Evolutionary conservation across 2,888 invertebrate species (phyloP).

Genomic region (Hyposoter didymator): DNA sequence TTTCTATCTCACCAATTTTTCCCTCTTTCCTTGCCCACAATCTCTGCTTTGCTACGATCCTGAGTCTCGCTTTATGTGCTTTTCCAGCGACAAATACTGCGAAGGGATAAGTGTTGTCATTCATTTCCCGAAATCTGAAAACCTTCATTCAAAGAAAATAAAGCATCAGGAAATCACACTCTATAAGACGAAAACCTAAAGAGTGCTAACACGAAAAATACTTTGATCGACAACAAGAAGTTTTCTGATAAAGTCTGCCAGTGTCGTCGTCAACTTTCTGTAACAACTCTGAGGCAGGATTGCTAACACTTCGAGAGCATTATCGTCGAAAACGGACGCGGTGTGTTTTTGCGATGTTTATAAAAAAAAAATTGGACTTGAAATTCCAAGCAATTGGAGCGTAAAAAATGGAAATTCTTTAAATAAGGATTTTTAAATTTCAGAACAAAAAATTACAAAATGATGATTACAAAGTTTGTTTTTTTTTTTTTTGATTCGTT

Average conservation of each 20-base stretch:
- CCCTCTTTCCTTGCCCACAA: constrained; percentile 36
- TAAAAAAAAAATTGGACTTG: constrained; percentile 3
- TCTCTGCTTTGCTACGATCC: constrained; percentile 29
- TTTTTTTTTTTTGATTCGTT: too few relatives aligned
- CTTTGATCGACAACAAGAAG: background rate
- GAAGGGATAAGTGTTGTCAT: constrained; percentile 14
- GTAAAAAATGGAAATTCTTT: background rate
- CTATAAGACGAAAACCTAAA: background rate
- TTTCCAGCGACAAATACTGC: constrained; percentile 25
- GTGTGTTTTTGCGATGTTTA: constrained; percentile 35
- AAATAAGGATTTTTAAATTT: too few relatives aligned
- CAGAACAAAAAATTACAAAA: too few relatives aligned
- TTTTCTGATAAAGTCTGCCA: constrained; percentile 8
- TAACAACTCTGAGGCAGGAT: background rate
- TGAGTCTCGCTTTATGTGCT: constrained; percentile 2
- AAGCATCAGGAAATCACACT: background rate
- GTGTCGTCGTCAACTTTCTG: background rate
- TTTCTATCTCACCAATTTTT: constrained; percentile 30
- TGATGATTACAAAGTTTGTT: too few relatives aligned
- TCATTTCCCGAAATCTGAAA: constrained; percentile 15
- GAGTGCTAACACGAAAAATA: background rate
- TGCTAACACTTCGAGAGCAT: constrained; percentile 67
- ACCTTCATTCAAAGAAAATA: constrained; percentile 3
- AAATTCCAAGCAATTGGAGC: background rate
- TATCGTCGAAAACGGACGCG: constrained; percentile 14